These are phyloP conservation scores for Chirona hameri DNA, from an alignment of 2,888 invertebrate species.

Conservation along the genomic window DNA sequence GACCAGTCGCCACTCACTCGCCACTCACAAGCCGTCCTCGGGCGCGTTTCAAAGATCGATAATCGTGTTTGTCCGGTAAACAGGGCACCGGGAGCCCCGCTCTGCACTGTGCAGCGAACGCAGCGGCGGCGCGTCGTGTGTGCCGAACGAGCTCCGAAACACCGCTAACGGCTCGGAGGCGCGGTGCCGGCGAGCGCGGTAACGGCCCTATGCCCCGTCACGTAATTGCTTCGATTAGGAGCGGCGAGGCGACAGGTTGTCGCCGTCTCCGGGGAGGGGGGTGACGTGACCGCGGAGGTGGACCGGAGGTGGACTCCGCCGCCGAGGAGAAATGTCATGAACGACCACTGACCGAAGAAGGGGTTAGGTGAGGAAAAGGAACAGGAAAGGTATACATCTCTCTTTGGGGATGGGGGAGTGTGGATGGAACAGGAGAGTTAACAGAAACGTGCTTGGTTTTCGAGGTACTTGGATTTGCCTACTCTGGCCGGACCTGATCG, in stretches of 20 bases:
- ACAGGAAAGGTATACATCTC: too few relatives aligned
- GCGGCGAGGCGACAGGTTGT: not conserved
- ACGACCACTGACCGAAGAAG: too few relatives aligned
- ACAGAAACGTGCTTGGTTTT: too few relatives aligned
- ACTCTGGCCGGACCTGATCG: too few relatives aligned
- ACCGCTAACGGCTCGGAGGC: not conserved
- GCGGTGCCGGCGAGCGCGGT: not conserved
- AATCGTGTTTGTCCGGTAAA: conserved; percentile 5
- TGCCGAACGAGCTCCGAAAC: not conserved
- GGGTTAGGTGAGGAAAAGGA: too few relatives aligned
- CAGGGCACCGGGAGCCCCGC: not conserved
- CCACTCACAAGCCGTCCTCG: not conserved
- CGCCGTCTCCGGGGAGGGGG: too few relatives aligned
- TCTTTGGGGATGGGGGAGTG: too few relatives aligned
- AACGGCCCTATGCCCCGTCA: not conserved
- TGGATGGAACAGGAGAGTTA: too few relatives aligned
- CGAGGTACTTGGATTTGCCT: too few relatives aligned
- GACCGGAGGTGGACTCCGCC: too few relatives aligned
- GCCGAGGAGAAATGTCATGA: too few relatives aligned
- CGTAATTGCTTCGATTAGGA: conserved; percentile 27
- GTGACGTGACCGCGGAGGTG: too few relatives aligned
- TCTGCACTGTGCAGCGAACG: not conserved
- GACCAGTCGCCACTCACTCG: not conserved
- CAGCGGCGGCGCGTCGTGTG: not conserved
- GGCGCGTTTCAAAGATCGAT: conserved; percentile 6